phyloP scores from a whole-genome alignment of 1,140 invertebrate genomes.

The Trigoniulus corallinus region DNA sequence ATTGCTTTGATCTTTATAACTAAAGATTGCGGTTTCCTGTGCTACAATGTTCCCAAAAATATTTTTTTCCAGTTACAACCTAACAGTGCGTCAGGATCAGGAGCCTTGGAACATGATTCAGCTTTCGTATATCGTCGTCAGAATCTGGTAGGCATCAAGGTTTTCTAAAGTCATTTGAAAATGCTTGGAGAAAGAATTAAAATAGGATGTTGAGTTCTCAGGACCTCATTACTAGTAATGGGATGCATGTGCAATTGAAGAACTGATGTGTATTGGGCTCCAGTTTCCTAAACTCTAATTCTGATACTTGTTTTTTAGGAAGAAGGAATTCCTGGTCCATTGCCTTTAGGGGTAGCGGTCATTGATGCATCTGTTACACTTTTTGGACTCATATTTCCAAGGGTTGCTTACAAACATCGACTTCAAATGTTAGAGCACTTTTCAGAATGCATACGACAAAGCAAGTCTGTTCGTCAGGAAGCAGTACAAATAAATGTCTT shows the following conservation, averaged over 20 bases:
- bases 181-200: too few species aligned
- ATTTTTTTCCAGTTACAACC: constrained; percentile 53
- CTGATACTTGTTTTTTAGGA: constrained; percentile 25
- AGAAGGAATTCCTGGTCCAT: constrained; percentile 54
- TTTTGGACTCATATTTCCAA: constrained; percentile 85
- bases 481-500: constrained; percentile 95
- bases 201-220: too few species aligned
- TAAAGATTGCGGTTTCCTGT: too few species aligned
- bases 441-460: constrained; percentile 78
- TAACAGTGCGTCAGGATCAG: constrained; percentile 82
- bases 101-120: constrained; percentile 87
- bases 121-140: constrained; percentile 67
- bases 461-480: constrained; percentile 78
- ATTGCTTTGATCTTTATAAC: too few species aligned
- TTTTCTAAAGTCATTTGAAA: constrained; percentile 12
- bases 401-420: constrained; percentile 85
- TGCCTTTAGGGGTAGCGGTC: constrained; percentile 89
- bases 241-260: too few species aligned
- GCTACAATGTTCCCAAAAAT: too few species aligned
- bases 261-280: too few species aligned
- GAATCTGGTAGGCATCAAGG: constrained; percentile 31
- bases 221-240: too few species aligned
- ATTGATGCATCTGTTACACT: constrained; percentile 85
- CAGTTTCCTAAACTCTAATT: not conserved
- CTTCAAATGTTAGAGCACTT: constrained; percentile 96